phyloP scores from a whole-genome alignment of 2,888 invertebrate species.

The Trissonchulus latispiculum region DNA sequence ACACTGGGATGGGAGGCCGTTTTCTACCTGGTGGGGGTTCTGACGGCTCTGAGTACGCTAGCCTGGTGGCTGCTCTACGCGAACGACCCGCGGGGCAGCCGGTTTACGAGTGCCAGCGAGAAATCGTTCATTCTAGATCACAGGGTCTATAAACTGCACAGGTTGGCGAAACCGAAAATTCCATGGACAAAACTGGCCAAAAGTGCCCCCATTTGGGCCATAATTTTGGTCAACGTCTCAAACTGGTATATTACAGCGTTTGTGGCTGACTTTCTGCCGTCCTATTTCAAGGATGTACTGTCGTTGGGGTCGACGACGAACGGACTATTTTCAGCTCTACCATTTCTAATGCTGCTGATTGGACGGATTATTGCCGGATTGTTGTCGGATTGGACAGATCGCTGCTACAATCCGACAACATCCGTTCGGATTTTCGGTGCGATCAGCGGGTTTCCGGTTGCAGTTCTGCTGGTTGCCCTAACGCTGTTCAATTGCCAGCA shows the following conservation, averaged over 20 bases:
- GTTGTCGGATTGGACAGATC: neutral
- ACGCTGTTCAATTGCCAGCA: neutral
- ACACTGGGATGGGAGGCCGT: neutral
- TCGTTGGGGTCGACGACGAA: neutral
- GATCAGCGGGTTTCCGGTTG: neutral
- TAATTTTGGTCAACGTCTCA: neutral
- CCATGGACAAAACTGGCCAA: neutral
- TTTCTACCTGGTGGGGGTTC: neutral
- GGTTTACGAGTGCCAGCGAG: neutral
- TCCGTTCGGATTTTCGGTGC: neutral
- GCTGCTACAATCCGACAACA: neutral
- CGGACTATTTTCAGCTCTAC: neutral
- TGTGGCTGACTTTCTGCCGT: slow-evolving; percentile 6
- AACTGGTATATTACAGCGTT: neutral
- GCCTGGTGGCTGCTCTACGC: neutral
- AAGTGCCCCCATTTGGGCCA: neutral
- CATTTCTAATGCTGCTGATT: neutral
- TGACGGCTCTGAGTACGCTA: neutral
- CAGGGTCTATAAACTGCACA: neutral
- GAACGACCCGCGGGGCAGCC: neutral
- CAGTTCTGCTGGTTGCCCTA: neutral
- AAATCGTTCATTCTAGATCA: neutral
- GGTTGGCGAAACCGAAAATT: neutral
- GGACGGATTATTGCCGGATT: neutral
- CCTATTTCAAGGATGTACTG: slow-evolving; percentile 1